A percentile compares a stretch with the other conserved stretches of the same genome.
phyloP scores from a whole-genome alignment of 1,140 invertebrate species.

The Penaeus vannamei region DNA sequence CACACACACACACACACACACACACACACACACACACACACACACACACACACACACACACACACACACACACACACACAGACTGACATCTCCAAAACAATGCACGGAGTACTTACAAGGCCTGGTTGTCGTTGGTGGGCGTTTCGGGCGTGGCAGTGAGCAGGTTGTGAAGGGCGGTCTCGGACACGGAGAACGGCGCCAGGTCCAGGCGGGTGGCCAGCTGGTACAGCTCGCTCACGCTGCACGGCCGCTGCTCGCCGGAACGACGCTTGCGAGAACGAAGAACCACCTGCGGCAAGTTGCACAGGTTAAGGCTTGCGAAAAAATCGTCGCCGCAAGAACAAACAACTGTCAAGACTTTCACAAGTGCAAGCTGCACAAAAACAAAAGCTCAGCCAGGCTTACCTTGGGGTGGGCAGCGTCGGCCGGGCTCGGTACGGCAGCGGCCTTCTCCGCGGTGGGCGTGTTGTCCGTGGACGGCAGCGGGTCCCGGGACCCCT shows the following conservation, averaged over 20 bases:
- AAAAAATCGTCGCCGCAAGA: no score
- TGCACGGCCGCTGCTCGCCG: conserved; percentile 82
- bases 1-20: background rate
- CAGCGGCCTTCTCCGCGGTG: conserved; percentile 58
- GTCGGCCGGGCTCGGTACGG: background rate
- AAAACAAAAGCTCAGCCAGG: background rate
- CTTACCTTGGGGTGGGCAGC: conserved; percentile 42
- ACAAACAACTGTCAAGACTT: no score
- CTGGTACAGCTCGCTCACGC: conserved; percentile 85
- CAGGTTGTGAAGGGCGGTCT: conserved; percentile 87
- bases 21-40: conserved; percentile 21
- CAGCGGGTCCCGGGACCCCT: conserved; percentile 49
- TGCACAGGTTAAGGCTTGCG: no score
- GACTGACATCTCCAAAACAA: no score
- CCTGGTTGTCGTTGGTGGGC: conserved; percentile 58
- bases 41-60: conserved; percentile 23
- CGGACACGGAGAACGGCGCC: conserved; percentile 83
- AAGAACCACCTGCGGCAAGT: conserved; percentile 71
- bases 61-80: background rate
- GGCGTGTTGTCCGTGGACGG: conserved; percentile 68
- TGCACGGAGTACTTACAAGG: conserved; percentile 40
- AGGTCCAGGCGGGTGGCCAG: conserved; percentile 74
- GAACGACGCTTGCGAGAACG: conserved; percentile 72
- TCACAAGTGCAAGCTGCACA: background rate
- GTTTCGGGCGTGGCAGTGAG: conserved; percentile 72